Evolutionary conservation across 2,797 vertebrate genomes (phyloP), one percentile per base, ranked within the genome.

Genomic region (Gila robusta): DNA sequence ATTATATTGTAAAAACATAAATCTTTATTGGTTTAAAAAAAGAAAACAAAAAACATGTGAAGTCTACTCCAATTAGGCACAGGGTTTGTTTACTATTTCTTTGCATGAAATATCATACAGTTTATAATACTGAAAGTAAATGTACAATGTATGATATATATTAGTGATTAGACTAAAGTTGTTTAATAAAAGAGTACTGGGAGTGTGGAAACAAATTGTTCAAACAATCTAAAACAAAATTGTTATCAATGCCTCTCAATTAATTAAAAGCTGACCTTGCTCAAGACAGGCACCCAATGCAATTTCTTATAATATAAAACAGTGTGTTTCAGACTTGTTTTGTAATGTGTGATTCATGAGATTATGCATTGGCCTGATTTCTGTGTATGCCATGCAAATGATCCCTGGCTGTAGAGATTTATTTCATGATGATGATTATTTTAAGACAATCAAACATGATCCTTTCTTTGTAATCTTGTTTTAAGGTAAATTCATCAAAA

Each of bases 391-490:
- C 78, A 81, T 82, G 26, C 84, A 54, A 81, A 79, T 73, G 5
- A 82, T 86, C 47, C 77, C 73, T 81, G 84, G 85, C 86, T 49
- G 37, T 44, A 23, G 54, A 35, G 78, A 92, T 92, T 92, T 91
- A 62, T 91, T 91, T 93, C 89, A 92, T 89, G 83, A 87, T 90
- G 82, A 84, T 56, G 88, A 88, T 90, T 93, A 92, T 93, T 92
- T 91, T 90, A 93, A 93, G 92, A 92, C 92, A 94, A 94, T 95
- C 94, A 95, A 92, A 93, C 92, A 93, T 93, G 92, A 95, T 94
- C 93, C 90, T 56, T 91, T 87, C 89, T 89, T 82, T 92, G 91
- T 95, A 95, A 95, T 95, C 94, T 94, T 94, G 94, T 95, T 95
- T 94, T 89, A 64, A 81, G 91, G 89, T 93, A 92, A 93, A 95